Percentiles rank a stretch among this genome's conserved stretches.
These are phyloP conservation scores for Leucophenga maculata DNA, from an alignment of 2,888 invertebrate species.

Conservation along the genomic window DNA sequence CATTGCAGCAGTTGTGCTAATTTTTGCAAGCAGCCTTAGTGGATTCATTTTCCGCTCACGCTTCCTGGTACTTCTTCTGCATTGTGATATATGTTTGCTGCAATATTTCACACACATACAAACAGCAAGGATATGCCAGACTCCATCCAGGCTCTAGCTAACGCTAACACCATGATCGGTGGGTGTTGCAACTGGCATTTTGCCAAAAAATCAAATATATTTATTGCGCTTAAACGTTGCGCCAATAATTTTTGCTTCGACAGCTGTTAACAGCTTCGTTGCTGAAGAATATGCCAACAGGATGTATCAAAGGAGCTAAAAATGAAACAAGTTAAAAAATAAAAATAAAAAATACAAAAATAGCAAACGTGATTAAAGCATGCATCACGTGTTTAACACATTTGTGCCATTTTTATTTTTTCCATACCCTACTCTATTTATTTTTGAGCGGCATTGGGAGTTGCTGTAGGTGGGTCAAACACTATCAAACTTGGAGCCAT, in stretches of 20 bases:
- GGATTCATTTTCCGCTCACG: background rate
- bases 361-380: conserved; percentile 52
- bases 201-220: conserved; percentile 58
- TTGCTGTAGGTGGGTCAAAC: too few relatives aligned
- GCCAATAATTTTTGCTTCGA: conserved; percentile 64
- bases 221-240: conserved; percentile 69
- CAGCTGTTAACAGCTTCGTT: conserved; percentile 42
- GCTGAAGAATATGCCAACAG: conserved; percentile 7
- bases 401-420: conserved; percentile 44
- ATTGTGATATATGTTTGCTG: background rate
- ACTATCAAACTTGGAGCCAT: too few relatives aligned
- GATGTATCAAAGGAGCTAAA: conserved; percentile 7
- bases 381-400: conserved; percentile 59
- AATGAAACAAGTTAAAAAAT: background rate
- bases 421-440: too few relatives aligned
- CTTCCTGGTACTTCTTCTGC: background rate
- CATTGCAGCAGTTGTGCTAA: too few relatives aligned
- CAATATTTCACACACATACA: background rate
- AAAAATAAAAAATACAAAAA: background rate
- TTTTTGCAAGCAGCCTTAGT: background rate
- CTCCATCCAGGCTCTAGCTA: background rate
- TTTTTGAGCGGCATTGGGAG: too few relatives aligned
- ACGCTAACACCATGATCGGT: background rate
- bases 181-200: conserved; percentile 37
- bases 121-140: background rate